These are phyloP conservation scores for Ispidina picta DNA, from an alignment of 2,797 vertebrate genomes.

Conservation along the genomic window DNA sequence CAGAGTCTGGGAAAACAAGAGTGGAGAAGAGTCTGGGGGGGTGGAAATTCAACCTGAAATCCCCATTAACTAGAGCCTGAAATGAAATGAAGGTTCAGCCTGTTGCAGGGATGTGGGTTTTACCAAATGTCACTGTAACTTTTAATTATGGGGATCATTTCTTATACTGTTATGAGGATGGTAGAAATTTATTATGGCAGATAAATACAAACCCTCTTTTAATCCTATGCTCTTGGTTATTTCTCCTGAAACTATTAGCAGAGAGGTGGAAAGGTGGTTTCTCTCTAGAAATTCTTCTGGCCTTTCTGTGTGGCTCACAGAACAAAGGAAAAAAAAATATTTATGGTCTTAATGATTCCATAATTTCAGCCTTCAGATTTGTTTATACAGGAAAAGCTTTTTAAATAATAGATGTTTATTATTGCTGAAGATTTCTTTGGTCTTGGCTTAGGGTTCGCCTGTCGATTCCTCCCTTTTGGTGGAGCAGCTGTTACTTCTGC, in stretches of 20 bases:
- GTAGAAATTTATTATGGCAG: not conserved
- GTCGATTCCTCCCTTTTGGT: not conserved
- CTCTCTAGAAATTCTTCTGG: not conserved
- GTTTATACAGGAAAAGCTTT: slow-evolving; percentile 43
- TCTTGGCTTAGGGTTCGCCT: not conserved
- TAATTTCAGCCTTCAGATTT: slow-evolving; percentile 26
- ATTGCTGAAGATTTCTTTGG: not conserved
- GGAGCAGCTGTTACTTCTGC: slow-evolving; percentile 3
- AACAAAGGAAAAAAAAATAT: not conserved
- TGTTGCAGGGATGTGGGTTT: not conserved
- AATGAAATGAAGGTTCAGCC: not conserved
- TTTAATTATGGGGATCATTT: not conserved
- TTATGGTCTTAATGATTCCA: not conserved
- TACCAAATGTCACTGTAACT: not conserved
- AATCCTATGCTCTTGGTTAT: not conserved
- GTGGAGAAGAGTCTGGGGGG: no score
- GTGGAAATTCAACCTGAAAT: not conserved
- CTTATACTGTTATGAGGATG: not conserved
- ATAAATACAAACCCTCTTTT: not conserved
- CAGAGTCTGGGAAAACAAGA: not conserved
- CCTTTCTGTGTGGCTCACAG: not conserved
- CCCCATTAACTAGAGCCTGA: not conserved
- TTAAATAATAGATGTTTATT: slow-evolving; percentile 30
- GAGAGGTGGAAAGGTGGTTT: not conserved
- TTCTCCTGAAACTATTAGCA: not conserved